A percentile compares a stretch with the other conserved stretches of the same genome.
Evolutionary conservation across 2,888 invertebrate species (phyloP).

Genomic region (Macrophya alboannulata): DNA sequence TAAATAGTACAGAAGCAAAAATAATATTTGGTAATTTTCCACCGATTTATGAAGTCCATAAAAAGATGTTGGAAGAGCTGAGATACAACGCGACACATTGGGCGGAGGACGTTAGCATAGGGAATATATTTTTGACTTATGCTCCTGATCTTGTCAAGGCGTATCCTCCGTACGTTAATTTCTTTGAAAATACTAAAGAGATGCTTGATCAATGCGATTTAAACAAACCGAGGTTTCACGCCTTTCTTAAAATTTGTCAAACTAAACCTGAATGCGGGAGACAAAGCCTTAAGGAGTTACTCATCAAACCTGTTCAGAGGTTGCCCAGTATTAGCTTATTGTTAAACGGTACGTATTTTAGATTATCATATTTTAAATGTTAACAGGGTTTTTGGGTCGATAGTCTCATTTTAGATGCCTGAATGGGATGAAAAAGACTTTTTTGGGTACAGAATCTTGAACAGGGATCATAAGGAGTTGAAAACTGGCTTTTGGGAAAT

Average conservation of each 20-base stretch:
- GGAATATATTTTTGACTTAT: constrained; percentile 93
- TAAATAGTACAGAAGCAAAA: constrained; percentile 95
- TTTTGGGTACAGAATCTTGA: too few species aligned
- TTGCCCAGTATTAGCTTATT: constrained; percentile 97
- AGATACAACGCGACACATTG: constrained; percentile 86
- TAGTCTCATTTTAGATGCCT: too few species aligned
- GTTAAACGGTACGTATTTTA: constrained; percentile 82
- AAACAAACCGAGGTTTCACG: constrained; percentile 97
- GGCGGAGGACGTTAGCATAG: constrained; percentile 94
- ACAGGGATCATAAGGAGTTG: too few species aligned
- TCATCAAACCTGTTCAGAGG: constrained; percentile 98
- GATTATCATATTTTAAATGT: constrained; percentile 4
- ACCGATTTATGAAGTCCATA: constrained; percentile 96
- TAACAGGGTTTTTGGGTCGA: too few species aligned
- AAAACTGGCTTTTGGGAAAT: too few species aligned
- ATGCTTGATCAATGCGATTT: constrained; percentile 95
- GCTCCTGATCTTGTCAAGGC: constrained; percentile 94
- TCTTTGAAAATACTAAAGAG: constrained; percentile 98
- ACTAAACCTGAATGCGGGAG: constrained; percentile 97
- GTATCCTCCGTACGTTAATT: constrained; percentile 99
- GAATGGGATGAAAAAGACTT: too few species aligned
- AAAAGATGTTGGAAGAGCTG: constrained; percentile 86
- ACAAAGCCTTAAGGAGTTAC: constrained; percentile 96
- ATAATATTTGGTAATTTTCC: constrained; percentile 98
- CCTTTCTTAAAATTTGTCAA: constrained; percentile 97